Evolutionary conservation across 2,888 invertebrate species (phyloP), one percentile per base, ranked within the genome.

Genomic region (Amorpha juglandis): DNA sequence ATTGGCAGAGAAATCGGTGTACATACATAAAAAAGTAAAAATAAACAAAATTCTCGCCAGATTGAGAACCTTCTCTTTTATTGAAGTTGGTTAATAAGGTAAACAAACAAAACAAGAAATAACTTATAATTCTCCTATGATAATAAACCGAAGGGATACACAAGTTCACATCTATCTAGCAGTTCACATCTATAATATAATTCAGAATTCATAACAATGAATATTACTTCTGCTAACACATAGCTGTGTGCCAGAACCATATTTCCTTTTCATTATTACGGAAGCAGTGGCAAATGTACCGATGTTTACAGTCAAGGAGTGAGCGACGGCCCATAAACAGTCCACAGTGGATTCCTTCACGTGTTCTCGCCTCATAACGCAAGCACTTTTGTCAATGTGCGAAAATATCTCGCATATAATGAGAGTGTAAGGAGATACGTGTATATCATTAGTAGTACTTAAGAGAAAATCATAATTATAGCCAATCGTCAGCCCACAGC

Each of bases 221-320:
- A 58, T 58, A 58, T 58, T 58, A 58, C 48, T 65, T 50, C 63
- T 64, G 38, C 38, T 51, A 62, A 64, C 63, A 64, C 53, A 50
- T 65, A 65, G 64, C 50, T 45, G 33, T 63, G n/a, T 38, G 66
- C 66, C 67, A 68, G 68, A 66, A 66, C 67, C 69, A 69, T 72
- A 73, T 76, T 73, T 79, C 76, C 77, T 70, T 70, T 55, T 62
- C 52, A 66, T 75, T 76, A 75, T 75, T 77, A 75, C 72, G 79
- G 81, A 81, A 79, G 67, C 70, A 55, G 14, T 48, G 19, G 66
- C 48, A 64, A 70, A 65, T 65, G 71, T 69, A 68, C 65, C 72
- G 63, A 71, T 71, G 73, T 74, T 77, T 72, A 79, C 70, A 66
- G 69, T 67, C 70, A 68, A 74, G 74, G 71, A 74, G 75, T 73